Percentiles rank a stretch among this genome's conserved stretches.
phyloP scores from a whole-genome alignment of 2,888 invertebrate species.

The Chalcosyrphus nemorum region DNA sequence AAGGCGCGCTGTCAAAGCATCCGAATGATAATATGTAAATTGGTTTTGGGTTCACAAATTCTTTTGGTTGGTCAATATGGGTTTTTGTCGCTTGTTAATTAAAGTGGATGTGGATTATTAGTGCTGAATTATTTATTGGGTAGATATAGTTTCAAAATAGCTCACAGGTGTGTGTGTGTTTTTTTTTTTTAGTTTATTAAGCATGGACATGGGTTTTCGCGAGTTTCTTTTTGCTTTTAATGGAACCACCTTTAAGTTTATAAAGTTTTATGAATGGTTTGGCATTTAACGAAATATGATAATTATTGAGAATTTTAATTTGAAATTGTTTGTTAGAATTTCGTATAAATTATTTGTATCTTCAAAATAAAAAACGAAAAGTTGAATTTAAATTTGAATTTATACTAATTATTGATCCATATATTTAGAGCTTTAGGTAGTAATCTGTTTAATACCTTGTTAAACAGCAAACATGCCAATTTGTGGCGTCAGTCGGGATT shows the following conservation, averaged over 20 bases:
- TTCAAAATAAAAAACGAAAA: not conserved
- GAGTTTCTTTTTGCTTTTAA: not conserved
- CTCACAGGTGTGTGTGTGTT: conserved; percentile 9
- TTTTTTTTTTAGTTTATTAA: not conserved
- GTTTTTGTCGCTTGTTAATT: conserved; percentile 7
- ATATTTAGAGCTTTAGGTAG: not conserved
- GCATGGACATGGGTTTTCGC: not conserved
- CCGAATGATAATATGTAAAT: conserved; percentile 25
- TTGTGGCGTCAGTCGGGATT: not conserved
- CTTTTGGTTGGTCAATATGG: conserved; percentile 12
- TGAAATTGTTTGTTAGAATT: not conserved
- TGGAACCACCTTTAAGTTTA: not conserved
- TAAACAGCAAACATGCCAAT: not conserved
- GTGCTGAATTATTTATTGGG: conserved; percentile 29
- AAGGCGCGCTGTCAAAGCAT: conserved; percentile 20
- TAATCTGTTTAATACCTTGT: not conserved
- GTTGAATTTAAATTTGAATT: not conserved
- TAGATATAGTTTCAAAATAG: not conserved
- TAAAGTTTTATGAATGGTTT: conserved; percentile 1
- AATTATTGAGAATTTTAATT: not conserved
- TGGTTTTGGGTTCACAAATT: conserved; percentile 8
- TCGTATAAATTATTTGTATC: not conserved
- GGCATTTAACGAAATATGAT: not conserved
- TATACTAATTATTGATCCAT: not conserved
- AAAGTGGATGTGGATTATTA: conserved; percentile 33